phyloP scores from a whole-genome alignment of 92 coral and sea anemone species.

The Meandrina meandrites region DNA sequence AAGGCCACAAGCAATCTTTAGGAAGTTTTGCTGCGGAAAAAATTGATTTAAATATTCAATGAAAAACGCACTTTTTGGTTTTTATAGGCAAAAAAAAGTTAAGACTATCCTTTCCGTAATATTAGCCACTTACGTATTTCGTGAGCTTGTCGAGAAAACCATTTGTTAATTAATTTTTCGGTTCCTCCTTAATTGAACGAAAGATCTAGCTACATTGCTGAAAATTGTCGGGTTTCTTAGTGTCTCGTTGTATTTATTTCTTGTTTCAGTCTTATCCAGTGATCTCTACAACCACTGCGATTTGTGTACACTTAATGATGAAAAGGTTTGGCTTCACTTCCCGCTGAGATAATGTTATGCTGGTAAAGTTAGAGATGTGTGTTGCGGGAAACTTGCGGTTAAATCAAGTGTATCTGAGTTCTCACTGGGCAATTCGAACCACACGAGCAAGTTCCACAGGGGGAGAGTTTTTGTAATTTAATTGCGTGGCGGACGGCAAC shows the following conservation, averaged over 20 bases:
- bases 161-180: neutral
- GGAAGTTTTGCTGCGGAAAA: neutral
- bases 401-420: neutral
- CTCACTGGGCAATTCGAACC: neutral
- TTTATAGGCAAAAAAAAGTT: neutral
- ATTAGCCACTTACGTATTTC: neutral
- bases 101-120: neutral
- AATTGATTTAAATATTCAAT: constrained; percentile 7
- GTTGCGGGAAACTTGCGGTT: constrained; percentile 20
- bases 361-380: neutral
- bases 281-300: neutral
- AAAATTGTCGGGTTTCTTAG: neutral
- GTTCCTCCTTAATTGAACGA: neutral
- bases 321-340: neutral
- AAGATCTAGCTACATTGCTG: neutral
- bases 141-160: neutral
- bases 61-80: neutral
- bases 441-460: neutral
- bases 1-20: neutral
- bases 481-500: neutral
- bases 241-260: neutral
- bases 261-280: neutral
- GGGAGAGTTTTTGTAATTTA: neutral
- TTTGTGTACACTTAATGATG: neutral
- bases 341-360: neutral